phyloP scores from a whole-genome alignment of 2,888 invertebrate species.

The Nemotelus pantherinus region DNA sequence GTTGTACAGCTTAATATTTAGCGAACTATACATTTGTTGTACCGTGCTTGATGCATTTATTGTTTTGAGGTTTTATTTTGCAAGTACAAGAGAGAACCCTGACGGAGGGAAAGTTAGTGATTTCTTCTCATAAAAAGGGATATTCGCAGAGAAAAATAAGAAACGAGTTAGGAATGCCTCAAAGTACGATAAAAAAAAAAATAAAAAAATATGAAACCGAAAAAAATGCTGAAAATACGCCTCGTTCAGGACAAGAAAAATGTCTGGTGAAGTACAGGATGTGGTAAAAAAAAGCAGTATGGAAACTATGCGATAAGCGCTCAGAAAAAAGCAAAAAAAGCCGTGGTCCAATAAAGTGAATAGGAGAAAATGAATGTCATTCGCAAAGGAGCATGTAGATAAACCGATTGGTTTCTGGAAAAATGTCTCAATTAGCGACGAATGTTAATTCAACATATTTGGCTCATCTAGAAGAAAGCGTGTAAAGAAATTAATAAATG shows the following conservation, averaged over 20 bases:
- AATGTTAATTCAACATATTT: no score
- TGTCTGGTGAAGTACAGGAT: no score
- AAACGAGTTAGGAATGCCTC: constrained; percentile 24
- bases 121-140: constrained; percentile 29
- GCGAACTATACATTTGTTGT: constrained; percentile 18
- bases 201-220: constrained; percentile 1
- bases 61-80: constrained; percentile 16
- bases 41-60: not conserved
- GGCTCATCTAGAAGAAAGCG: no score
- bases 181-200: constrained; percentile 23
- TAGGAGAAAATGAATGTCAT: no score
- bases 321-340: no score
- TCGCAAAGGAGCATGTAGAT: no score
- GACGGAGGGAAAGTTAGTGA: constrained; percentile 13
- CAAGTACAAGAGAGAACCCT: not conserved
- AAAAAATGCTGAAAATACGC: constrained; percentile 31
- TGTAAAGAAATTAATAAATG: no score
- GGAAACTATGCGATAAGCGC: no score
- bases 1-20: constrained; percentile 19
- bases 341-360: no score
- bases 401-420: no score
- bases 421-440: no score
- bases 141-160: constrained; percentile 22
- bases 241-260: not conserved
- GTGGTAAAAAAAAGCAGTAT: no score